These are phyloP conservation scores for Catostomus latipinnis DNA, from an alignment of 2,797 vertebrate genomes.

Conservation along the genomic window DNA sequence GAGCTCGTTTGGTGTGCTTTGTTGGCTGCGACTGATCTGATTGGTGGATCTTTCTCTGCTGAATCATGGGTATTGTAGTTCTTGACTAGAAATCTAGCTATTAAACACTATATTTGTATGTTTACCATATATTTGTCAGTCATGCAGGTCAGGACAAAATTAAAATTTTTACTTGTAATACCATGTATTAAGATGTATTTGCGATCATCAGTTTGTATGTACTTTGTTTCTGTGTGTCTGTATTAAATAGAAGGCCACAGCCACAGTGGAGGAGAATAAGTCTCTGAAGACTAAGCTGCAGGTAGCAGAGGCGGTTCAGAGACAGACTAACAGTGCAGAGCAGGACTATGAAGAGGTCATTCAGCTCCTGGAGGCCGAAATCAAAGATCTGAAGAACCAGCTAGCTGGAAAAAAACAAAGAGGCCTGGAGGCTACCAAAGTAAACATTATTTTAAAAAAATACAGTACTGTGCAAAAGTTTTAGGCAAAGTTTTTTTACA, in stretches of 20 bases:
- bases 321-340: conserved; percentile 80
- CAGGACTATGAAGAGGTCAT: conserved; percentile 93
- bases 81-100: too few species aligned
- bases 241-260: conserved; percentile 78
- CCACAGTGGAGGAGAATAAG: conserved; percentile 83
- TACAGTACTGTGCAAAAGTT: too few species aligned
- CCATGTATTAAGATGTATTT: neutral
- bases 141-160: too few species aligned
- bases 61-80: too few species aligned
- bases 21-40: too few species aligned
- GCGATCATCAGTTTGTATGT: neutral
- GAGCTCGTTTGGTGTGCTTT: too few species aligned
- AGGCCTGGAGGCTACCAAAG: conserved; percentile 70
- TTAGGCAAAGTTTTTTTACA: too few species aligned
- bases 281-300: conserved; percentile 83
- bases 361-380: conserved; percentile 88
- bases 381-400: conserved; percentile 88
- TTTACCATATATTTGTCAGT: neutral
- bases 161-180: too few species aligned
- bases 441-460: conserved; percentile 16
- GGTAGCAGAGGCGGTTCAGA: conserved; percentile 74
- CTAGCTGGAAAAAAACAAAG: conserved; percentile 76
- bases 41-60: too few species aligned
- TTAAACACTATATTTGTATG: neutral
- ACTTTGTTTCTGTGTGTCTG: neutral